Percentiles rank a stretch among this genome's conserved stretches.
phyloP scores from a whole-genome alignment of 2,888 invertebrate genomes.

The Trypoxylon attenuatum region DNA sequence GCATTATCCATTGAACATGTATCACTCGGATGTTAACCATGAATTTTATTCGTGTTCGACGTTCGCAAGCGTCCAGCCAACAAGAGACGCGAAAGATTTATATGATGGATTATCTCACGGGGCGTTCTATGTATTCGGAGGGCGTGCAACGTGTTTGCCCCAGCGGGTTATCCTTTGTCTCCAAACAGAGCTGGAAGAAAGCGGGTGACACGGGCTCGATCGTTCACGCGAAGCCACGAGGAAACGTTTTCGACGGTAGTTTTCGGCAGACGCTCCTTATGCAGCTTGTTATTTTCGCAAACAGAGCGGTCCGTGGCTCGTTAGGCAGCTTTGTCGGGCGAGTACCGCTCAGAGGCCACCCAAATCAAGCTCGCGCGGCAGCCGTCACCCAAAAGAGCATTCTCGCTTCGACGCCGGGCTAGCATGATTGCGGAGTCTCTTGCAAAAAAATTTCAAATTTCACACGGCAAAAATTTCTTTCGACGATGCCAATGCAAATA shows the following conservation, averaged over 20 bases:
- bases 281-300: background rate
- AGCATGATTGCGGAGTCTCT: too few relatives aligned
- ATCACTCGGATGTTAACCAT: background rate
- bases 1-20: background rate
- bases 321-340: background rate
- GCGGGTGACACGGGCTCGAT: background rate
- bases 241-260: too few relatives aligned
- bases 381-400: too few relatives aligned
- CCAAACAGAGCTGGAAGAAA: background rate
- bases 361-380: too few relatives aligned
- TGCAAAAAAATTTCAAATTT: too few relatives aligned
- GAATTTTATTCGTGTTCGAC: background rate
- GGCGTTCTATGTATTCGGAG: background rate
- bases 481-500: too few relatives aligned
- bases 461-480: too few relatives aligned
- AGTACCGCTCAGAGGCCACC: too few relatives aligned
- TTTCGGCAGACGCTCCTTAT: background rate
- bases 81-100: background rate
- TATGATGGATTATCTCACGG: background rate
- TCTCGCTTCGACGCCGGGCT: too few relatives aligned
- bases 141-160: background rate
- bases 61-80: background rate
- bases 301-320: background rate
- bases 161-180: background rate
- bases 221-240: too few relatives aligned